Evolutionary conservation across 35 echinoderm and acorn worm genomes (phyloP), one percentile per base, ranked within the genome.

Genomic region (Holothuria glaberrima): DNA sequence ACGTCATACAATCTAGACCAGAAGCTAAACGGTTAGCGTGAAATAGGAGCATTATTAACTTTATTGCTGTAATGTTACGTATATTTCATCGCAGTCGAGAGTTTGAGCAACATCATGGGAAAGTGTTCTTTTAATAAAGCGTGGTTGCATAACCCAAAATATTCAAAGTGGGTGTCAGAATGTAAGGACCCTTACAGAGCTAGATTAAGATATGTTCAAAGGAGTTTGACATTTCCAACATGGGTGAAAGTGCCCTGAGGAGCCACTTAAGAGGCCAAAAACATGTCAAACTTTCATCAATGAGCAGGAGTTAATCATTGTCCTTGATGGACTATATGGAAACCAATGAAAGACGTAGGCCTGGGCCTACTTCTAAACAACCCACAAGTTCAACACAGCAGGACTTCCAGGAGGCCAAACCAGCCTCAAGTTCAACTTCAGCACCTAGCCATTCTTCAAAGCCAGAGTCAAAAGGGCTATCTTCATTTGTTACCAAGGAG

Each of bases 271-370:
- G 30, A 30, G 71, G 5, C 26, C 71, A 74, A 6, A 28, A 74
- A 74, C 71, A 74, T 36, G n/a, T 25, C 71, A 74, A 74, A 34
- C 71, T 74, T 2, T 74, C 71, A 74, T 74, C 17, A 1, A 74
- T 74, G 71, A 74, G n/a, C 34, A 74, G 18, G 71, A 74, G 71
- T 2, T 21, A 36, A 34, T 74, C 71, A 74, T 2, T 18, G 17
- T 74, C 71, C 25, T 74, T 74, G 71, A 74, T 74, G 34, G 71
- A 74, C 71, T 28, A 74, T 74, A 74, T 74, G 71, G 26, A 74
- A 74, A 74, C n/a, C 13, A 27, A 64, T 64, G 60, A 64, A 64
- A 64, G 19, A n/a, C n/a, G n/a, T n/a, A n/a, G n/a, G n/a, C n/a
- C n/a, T n/a, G n/a, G n/a, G 26, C 60, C 2, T 34, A 30, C n/a